phyloP scores from a whole-genome alignment of 2,888 invertebrate species.

The Tuta absoluta region DNA sequence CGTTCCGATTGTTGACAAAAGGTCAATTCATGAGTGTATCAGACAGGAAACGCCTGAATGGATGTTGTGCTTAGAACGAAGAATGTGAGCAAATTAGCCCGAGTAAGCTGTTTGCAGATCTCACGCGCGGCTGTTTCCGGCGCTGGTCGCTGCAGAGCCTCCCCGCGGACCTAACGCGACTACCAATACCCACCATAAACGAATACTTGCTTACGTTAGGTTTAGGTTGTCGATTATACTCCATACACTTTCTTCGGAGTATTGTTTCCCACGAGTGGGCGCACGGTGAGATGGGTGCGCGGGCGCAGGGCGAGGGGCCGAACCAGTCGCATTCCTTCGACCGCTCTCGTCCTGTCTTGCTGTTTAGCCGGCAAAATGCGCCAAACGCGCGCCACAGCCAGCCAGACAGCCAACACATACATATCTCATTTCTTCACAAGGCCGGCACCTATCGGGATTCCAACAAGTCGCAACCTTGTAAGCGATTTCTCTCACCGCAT shows the following conservation, averaged over 20 bases:
- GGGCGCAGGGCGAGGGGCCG: constrained; percentile 38
- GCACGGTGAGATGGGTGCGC: constrained; percentile 29
- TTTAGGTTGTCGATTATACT: constrained; percentile 36
- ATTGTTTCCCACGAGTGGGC: constrained; percentile 48
- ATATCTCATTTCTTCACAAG: constrained; percentile 23
- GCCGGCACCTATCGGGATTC: constrained; percentile 12
- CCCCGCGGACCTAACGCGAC: constrained; percentile 39
- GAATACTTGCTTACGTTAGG: constrained; percentile 21
- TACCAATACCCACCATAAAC: constrained; percentile 34
- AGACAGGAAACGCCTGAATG: constrained; percentile 47
- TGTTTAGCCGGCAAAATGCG: constrained; percentile 38
- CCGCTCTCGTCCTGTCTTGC: constrained; percentile 38
- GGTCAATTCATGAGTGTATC: constrained; percentile 29
- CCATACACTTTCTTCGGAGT: constrained; percentile 36
- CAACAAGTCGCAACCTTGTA: constrained; percentile 1
- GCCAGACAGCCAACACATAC: constrained; percentile 12
- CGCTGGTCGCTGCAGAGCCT: constrained; percentile 48
- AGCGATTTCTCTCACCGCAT: constrained; percentile 3
- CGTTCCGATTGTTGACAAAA: constrained; percentile 20
- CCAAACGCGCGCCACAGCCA: constrained; percentile 31
- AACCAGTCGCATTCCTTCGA: constrained; percentile 56
- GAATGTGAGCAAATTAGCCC: constrained; percentile 54
- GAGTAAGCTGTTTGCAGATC: constrained; percentile 64
- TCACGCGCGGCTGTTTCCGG: constrained; percentile 64
- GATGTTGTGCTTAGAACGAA: constrained; percentile 51